Evolutionary conservation across 2,797 vertebrate genomes (phyloP), one percentile per base, ranked within the genome.

Genomic region (Leontopithecus rosalia): DNA sequence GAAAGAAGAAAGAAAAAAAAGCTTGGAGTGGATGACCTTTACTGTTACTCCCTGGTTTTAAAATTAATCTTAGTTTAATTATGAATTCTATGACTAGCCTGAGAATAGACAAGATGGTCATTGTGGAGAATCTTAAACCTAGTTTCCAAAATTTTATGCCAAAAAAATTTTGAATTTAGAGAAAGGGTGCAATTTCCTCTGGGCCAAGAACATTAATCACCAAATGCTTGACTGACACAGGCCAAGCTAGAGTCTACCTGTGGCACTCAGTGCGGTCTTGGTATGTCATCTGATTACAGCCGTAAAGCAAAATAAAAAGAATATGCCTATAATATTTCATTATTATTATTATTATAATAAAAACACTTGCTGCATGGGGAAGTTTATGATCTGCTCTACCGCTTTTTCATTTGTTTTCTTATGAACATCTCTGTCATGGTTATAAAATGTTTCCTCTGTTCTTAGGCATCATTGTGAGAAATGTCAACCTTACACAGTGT

Each of bases 121-220:
- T n/a, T 77, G 80, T 19, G 33, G 43, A 91, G 85, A 89, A 64
- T 80, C 80, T 79, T 82, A 89, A 43, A 4, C 9, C 22, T 61
- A n/a, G 39, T 24, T 93, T 96, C 28, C n/a, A 85, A 79, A 89
- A 58, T 72, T n/a, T 72, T 13, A 77, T 46, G 64, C 52, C 52
- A 85, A 64, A n/a, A 48, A 90, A 52, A 33, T 10, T 33, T 20
- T 72, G 58, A 58, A 80, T 80, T 95, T 86, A 67, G 50, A 89
- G n/a, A 93, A 24, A 72, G 15, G 11, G 36, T 89, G 50, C 77
- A 79, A 48, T 80, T 96, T 90, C 30, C 86, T 95, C 80, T 43
- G 91, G 43, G n/a, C 58, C 80, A 90, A 85, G 80, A 93, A 61
- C 36, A 75, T 85, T 52, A 58, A 90, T 85, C 86, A 90, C 52